Percentiles rank a stretch among this genome's conserved stretches.
Conservation (phyloP, 2,113 vertebrate genomes). For the Panthera tigris region DNA sequence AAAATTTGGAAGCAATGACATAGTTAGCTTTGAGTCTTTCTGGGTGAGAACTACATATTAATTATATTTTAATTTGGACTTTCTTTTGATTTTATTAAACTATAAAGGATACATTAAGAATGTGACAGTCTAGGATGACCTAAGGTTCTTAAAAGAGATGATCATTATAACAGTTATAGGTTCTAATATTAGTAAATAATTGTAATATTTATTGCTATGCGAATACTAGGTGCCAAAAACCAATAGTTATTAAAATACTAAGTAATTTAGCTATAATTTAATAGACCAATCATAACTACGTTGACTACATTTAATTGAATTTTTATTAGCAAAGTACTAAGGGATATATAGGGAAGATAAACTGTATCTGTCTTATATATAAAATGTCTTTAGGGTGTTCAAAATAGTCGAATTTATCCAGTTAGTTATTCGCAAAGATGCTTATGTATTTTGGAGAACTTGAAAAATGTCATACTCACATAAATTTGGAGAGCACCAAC, state of each 20-base stretch:
- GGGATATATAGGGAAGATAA: background rate
- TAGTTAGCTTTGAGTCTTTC: background rate
- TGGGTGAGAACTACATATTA: background rate
- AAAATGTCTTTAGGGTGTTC: background rate
- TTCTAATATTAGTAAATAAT: background rate
- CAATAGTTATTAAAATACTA: background rate
- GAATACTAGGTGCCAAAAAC: background rate
- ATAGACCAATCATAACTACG: background rate
- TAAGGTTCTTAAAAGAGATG: background rate
- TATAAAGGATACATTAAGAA: background rate
- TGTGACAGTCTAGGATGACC: background rate
- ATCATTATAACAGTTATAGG: background rate
- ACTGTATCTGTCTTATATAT: background rate
- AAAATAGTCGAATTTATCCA: background rate
- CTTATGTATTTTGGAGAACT: background rate
- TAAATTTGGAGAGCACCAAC: background rate
- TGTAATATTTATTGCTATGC: background rate
- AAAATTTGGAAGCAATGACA: background rate
- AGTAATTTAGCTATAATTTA: background rate
- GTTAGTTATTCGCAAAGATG: background rate
- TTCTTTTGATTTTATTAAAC: constrained; percentile 10
- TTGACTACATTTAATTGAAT: background rate
- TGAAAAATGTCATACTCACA: background rate
- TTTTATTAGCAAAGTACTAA: background rate
- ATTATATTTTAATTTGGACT: background rate